Evolutionary conservation across 64 coral and sea anemone genomes (phyloP).

Genomic region (Pocillopora damicornis): DNA sequence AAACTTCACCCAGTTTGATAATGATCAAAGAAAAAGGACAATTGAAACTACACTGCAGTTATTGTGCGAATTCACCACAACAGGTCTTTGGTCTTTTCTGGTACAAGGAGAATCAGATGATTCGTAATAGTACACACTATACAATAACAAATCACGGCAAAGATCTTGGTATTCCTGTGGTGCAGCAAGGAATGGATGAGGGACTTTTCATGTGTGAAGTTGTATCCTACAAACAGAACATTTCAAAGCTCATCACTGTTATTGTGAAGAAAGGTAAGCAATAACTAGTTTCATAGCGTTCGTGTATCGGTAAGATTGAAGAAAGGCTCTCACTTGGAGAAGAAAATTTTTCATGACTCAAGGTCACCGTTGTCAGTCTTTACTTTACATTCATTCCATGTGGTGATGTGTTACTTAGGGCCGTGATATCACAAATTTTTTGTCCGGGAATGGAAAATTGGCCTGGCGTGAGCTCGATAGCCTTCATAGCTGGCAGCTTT

Average conservation of each 20-base stretch:
- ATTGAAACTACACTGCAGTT: slow-evolving; percentile 20
- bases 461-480: too few species aligned
- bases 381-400: too few species aligned
- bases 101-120: slow-evolving; percentile 29
- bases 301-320: too few species aligned
- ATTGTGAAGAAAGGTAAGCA: slow-evolving; percentile 47
- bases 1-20: background rate
- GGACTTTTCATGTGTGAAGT: slow-evolving; percentile 41
- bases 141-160: background rate
- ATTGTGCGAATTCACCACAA: background rate
- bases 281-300: background rate
- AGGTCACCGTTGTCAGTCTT: background rate
- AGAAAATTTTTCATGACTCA: too few species aligned
- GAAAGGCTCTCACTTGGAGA: too few species aligned
- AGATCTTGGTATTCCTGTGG: background rate
- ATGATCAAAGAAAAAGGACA: background rate
- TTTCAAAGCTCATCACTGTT: slow-evolving; percentile 21
- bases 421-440: too few species aligned
- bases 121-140: background rate
- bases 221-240: slow-evolving; percentile 3
- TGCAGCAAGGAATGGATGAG: slow-evolving; percentile 12
- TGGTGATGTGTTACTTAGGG: too few species aligned
- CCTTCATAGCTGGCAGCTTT: too few species aligned
- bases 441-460: too few species aligned
- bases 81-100: background rate